Evolutionary conservation across 2,113 vertebrate genomes (phyloP), one percentile per base, ranked within the genome.

Genomic region (Carassius gibelio): DNA sequence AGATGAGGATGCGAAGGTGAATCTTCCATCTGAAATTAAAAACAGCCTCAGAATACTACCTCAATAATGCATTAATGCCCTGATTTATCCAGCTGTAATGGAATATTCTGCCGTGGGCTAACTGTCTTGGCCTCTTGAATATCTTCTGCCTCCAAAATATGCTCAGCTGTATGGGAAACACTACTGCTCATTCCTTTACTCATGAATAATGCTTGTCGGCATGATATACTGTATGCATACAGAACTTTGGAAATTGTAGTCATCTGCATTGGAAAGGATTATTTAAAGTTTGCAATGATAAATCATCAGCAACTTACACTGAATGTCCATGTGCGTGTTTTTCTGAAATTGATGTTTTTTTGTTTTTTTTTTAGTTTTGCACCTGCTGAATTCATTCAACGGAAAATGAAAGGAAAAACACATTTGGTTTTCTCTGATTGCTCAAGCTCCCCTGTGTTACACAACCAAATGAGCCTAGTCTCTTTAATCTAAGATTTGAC

Each of bases 341-440:
- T 64, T 15, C 10, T 48, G 61, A 81, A 68, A 52, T 21, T 0
- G 69, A 69, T 69, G 61, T 52, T 69, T 82, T 34, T 34, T 17
- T 26, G 26, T 26, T 26, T 26, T 26, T 26, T 88, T 69, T 66
- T 23, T 19, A 50, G 26, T 64, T 8, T 64, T 81, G 36, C 76
- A 81, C 61, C 88, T 83, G 85, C 59, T 50, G 0, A 69, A 71
- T 57, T 86, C 62, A 52, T 36, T 66, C 83, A 90, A 90, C 55
- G 80, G 76, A 84, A 90, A 91, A 89, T 85, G 81, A 89, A 91
- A 89, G 85, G 66, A 88, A 89, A 84, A 76, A 30, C 77, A 45
- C 87, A 74, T 83, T 87, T 82, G 62, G 69, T 79, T 86, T 83
- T 87, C 30, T 57, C 30, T 72, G 80, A 52, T 81, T 85, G 50